Conservation (phyloP, 1,140 invertebrate genomes). For the Sitophilus oryzae region DNA sequence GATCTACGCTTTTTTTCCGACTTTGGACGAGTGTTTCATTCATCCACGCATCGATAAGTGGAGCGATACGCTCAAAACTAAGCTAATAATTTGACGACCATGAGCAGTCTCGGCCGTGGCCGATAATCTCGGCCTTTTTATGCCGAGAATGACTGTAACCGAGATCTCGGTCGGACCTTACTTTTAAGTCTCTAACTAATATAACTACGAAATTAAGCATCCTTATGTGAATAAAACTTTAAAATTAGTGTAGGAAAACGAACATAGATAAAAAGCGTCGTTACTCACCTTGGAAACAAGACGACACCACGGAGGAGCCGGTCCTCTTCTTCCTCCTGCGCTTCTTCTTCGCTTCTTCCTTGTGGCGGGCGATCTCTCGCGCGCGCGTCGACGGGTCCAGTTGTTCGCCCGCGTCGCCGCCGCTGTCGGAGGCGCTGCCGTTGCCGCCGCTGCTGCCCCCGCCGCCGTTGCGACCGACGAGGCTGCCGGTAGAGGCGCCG, state of each 20-base stretch:
- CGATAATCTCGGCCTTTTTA: no score
- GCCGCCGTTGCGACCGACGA: conserved; percentile 31
- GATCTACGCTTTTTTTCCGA: no score
- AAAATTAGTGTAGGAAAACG: no score
- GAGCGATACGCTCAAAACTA: no score
- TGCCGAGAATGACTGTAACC: no score
- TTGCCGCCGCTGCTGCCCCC: conserved; percentile 35
- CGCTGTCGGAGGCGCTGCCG: conserved; percentile 41
- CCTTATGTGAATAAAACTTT: no score
- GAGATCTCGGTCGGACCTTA: no score
- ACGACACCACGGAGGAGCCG: conserved; percentile 76
- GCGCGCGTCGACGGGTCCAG: conserved; percentile 47
- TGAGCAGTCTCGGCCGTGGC: background rate
- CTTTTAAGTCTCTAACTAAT: background rate
- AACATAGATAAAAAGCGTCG: no score
- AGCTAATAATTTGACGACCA: no score
- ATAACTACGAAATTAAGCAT: no score
- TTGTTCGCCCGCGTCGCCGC: conserved; percentile 42
- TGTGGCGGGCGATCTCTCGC: conserved; percentile 61
- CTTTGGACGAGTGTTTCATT: no score
- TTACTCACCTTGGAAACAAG: conserved; percentile 79
- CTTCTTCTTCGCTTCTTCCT: conserved; percentile 80
- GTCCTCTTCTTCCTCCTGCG: conserved; percentile 83
- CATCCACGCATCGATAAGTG: no score
- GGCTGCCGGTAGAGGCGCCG: conserved; percentile 21